Evolutionary conservation across 2,888 invertebrate species (phyloP).

Genomic region (Pachycephus smyrnensis): DNA sequence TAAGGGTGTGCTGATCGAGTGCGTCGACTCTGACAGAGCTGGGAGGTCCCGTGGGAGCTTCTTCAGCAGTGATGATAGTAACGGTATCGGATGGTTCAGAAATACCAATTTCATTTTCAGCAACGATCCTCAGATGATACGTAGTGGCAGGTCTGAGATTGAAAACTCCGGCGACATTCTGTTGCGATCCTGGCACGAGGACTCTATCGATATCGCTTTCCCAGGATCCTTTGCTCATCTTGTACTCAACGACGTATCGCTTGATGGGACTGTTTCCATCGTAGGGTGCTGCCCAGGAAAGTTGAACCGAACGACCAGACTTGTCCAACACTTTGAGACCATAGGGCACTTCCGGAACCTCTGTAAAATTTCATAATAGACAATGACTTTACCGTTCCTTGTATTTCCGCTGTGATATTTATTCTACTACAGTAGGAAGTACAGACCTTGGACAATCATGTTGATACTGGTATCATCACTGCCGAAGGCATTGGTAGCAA

Average conservation of each 20-base stretch:
- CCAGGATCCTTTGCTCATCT: slow-evolving; percentile 85
- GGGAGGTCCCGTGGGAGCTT: slow-evolving; percentile 87
- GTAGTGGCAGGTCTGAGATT: slow-evolving; percentile 91
- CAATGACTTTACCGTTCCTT: not conserved
- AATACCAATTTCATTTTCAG: slow-evolving; percentile 93
- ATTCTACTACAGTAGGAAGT: not conserved
- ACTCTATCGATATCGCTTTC: slow-evolving; percentile 89
- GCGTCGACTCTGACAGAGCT: slow-evolving; percentile 88
- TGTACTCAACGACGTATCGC: slow-evolving; percentile 91
- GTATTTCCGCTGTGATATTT: not conserved
- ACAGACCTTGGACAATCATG: slow-evolving; percentile 89
- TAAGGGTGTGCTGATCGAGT: slow-evolving; percentile 86
- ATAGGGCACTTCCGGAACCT: slow-evolving; percentile 90
- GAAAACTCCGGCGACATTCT: slow-evolving; percentile 89
- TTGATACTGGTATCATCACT: slow-evolving; percentile 96
- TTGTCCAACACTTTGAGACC: slow-evolving; percentile 90
- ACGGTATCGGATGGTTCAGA: slow-evolving; percentile 94
- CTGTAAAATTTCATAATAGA: slow-evolving; percentile 65
- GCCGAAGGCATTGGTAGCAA: slow-evolving; percentile 93
- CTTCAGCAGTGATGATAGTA: slow-evolving; percentile 95
- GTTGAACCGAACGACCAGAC: slow-evolving; percentile 88
- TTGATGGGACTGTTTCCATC: slow-evolving; percentile 92
- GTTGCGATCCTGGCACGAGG: slow-evolving; percentile 85
- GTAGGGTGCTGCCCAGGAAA: slow-evolving; percentile 93
- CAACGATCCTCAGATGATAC: slow-evolving; percentile 92